Evolutionary conservation across 2,113 vertebrate genomes (phyloP).

Genomic region (Labrus mixtus): DNA sequence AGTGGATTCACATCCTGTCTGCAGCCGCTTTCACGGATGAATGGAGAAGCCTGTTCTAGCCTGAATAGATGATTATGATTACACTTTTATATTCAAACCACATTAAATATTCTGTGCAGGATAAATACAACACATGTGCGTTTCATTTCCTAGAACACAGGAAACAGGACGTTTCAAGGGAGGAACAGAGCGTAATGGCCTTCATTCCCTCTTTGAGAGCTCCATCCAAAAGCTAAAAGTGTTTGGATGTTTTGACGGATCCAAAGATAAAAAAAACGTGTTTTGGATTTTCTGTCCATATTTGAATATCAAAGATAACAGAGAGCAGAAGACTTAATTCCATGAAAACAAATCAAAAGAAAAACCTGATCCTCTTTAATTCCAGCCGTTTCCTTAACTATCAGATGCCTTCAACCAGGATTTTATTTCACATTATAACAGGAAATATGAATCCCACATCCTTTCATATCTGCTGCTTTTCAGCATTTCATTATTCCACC

Average conservation of each 20-base stretch:
- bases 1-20: slow-evolving; percentile 38
- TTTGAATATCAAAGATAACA: not conserved
- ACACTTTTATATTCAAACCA: slow-evolving; percentile 16
- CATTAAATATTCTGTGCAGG: slow-evolving; percentile 29
- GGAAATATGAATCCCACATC: too few relatives aligned
- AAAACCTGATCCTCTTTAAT: too few relatives aligned
- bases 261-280: not conserved
- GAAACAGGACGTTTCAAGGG: slow-evolving; percentile 55
- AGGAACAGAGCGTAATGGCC: slow-evolving; percentile 49
- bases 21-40: not conserved
- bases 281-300: slow-evolving; percentile 23
- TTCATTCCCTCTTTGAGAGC: slow-evolving; percentile 9
- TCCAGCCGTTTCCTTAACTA: slow-evolving; percentile 25
- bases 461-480: too few relatives aligned
- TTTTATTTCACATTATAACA: not conserved
- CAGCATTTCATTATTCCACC: slow-evolving; percentile 20
- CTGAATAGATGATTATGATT: not conserved
- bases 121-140: slow-evolving; percentile 53
- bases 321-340: slow-evolving; percentile 2
- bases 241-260: slow-evolving; percentile 14
- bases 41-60: not conserved
- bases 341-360: not conserved
- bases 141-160: slow-evolving; percentile 67
- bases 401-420: slow-evolving; percentile 1
- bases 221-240: slow-evolving; percentile 25